Conservation (phyloP, 2,888 invertebrate genomes). For the Diabrotica balteata region DNA sequence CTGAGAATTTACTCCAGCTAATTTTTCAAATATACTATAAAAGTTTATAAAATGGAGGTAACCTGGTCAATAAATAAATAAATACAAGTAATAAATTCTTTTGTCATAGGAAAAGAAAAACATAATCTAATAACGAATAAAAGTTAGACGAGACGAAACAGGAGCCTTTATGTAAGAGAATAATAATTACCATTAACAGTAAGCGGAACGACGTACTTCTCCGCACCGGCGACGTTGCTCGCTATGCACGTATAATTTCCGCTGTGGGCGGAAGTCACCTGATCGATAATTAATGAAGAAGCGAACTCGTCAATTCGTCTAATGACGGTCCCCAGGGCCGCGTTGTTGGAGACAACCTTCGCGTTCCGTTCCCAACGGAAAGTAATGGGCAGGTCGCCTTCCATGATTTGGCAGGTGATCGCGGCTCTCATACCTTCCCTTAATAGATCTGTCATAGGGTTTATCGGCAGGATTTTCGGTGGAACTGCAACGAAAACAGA, state of each 20-base stretch:
- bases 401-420: constrained; percentile 88
- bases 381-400: constrained; percentile 90
- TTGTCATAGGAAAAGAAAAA: no score
- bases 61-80: no score
- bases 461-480: constrained; percentile 84
- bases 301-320: constrained; percentile 83
- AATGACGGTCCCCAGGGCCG: constrained; percentile 62
- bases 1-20: no score
- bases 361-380: constrained; percentile 93
- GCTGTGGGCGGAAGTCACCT: constrained; percentile 83
- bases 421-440: constrained; percentile 88
- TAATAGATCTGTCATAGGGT: constrained; percentile 80
- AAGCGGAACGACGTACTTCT: constrained; percentile 78
- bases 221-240: constrained; percentile 84
- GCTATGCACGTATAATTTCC: constrained; percentile 94
- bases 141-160: no score
- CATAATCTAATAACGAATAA: no score
- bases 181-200: constrained; percentile 76
- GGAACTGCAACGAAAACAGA: constrained; percentile 67
- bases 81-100: no score
- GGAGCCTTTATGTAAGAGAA: constrained; percentile 59
- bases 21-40: no score
- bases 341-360: constrained; percentile 65
- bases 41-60: no score
- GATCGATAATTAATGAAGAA: constrained; percentile 84